Conservation (phyloP, 1,140 invertebrate genomes). For the Brachionus manjavacas region DNA sequence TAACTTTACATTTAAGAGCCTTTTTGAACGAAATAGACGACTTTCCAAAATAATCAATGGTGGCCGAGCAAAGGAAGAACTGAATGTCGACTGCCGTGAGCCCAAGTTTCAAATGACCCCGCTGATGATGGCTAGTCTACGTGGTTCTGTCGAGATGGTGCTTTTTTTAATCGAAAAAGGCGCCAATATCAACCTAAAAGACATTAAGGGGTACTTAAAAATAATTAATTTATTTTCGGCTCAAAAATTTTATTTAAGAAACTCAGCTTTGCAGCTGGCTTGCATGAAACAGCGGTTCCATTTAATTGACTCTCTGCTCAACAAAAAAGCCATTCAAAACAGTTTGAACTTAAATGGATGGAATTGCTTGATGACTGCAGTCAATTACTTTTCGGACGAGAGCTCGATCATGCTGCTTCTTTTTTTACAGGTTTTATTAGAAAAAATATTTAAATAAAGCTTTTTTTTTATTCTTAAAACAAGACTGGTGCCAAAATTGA, state of each 20-base stretch:
- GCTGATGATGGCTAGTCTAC: conserved; percentile 18
- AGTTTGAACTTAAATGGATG: neutral
- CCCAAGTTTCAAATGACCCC: conserved; percentile 38
- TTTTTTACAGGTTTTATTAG: conserved; percentile 48
- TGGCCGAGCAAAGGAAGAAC: neutral
- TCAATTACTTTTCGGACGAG: conserved; percentile 32
- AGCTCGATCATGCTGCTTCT: neutral
- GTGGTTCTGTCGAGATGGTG: neutral
- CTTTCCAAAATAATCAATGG: neutral
- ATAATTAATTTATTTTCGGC: neutral
- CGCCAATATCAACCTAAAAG: neutral
- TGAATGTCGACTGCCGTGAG: conserved; percentile 14
- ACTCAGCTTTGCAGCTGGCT: conserved; percentile 50
- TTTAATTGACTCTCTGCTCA: conserved; percentile 47
- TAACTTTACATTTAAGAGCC: neutral
- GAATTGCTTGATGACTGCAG: conserved; percentile 16
- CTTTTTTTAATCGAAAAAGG: conserved; percentile 13
- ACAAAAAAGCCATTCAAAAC: conserved; percentile 47
- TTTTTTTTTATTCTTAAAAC: conserved; percentile 45
- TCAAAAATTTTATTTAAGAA: conserved; percentile 45
- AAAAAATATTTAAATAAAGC: conserved; percentile 48
- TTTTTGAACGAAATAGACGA: neutral
- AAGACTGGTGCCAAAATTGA: conserved; percentile 37
- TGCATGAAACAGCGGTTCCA: conserved; percentile 48
- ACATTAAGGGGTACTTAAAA: conserved; percentile 8